Conservation (phyloP, 1,140 invertebrate species). For the Stenopsyche tienmushanensis region DNA sequence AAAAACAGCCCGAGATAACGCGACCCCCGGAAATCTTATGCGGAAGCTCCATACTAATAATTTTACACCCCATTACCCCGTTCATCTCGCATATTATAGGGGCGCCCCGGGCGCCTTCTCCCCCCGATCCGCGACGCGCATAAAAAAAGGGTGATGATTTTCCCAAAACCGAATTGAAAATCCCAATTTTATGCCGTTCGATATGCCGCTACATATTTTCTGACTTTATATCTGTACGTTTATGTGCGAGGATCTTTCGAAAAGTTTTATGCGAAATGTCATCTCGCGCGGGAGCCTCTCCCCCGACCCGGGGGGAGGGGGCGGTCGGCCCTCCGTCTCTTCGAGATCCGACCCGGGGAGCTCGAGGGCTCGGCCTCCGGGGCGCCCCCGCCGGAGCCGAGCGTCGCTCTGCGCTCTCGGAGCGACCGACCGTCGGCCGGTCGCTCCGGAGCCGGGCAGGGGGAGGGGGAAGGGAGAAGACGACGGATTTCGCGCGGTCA, state of each 20-base stretch:
- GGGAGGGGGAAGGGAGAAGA: too few species aligned
- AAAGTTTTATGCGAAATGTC: neutral
- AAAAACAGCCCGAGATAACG: slow-evolving; percentile 28
- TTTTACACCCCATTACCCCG: slow-evolving; percentile 42
- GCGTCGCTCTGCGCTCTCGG: too few species aligned
- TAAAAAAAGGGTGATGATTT: slow-evolving; percentile 42
- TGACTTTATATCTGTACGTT: slow-evolving; percentile 39
- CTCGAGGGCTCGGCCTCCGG: too few species aligned
- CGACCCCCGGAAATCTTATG: slow-evolving; percentile 34
- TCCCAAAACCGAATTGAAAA: slow-evolving; percentile 42
- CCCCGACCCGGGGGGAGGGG: too few species aligned
- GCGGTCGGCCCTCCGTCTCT: too few species aligned
- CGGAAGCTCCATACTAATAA: slow-evolving; percentile 41
- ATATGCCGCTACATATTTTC: slow-evolving; percentile 42
- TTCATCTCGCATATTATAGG: slow-evolving; percentile 42
- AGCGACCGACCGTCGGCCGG: too few species aligned
- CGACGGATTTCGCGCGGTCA: too few species aligned
- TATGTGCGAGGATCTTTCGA: slow-evolving; percentile 9
- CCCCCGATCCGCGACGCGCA: slow-evolving; percentile 17
- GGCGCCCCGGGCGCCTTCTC: slow-evolving; percentile 30
- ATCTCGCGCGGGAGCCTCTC: too few species aligned
- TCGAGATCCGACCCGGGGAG: too few species aligned
- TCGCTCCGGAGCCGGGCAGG: too few species aligned
- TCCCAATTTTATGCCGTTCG: slow-evolving; percentile 42
- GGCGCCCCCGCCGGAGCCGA: too few species aligned